Evolutionary conservation across 2,888 invertebrate species (phyloP).

Genomic region (Pharmacophagus antenor): DNA sequence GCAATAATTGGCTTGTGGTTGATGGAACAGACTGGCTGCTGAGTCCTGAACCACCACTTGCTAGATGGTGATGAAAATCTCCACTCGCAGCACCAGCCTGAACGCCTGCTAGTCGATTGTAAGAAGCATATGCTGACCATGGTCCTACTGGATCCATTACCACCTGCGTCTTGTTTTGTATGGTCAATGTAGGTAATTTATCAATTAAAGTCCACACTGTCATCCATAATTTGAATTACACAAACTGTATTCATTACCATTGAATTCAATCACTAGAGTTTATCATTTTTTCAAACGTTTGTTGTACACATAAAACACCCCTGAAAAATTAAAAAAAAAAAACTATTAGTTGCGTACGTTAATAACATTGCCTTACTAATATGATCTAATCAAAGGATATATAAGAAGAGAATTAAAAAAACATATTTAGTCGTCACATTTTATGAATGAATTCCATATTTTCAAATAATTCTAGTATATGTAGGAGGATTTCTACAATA

Average conservation of each 20-base stretch:
- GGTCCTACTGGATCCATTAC: constrained; percentile 95
- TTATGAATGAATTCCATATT: no score
- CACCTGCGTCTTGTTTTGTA: constrained; percentile 72
- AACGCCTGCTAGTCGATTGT: constrained; percentile 89
- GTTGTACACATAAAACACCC: constrained; percentile 57
- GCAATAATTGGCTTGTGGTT: constrained; percentile 84
- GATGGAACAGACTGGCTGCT: constrained; percentile 81
- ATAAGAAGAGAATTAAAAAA: no score
- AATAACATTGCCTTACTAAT: constrained; percentile 1
- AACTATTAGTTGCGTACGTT: constrained; percentile 36
- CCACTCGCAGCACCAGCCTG: constrained; percentile 85
- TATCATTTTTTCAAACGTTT: constrained; percentile 55
- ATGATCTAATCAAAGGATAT: no score
- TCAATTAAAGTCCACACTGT: constrained; percentile 78
- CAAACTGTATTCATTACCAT: constrained; percentile 60
- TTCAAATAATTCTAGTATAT: no score
- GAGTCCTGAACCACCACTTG: constrained; percentile 79
- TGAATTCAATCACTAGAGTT: constrained; percentile 59
- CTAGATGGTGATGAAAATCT: constrained; percentile 85
- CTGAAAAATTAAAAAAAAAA: constrained; percentile 68
- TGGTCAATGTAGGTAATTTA: constrained; percentile 69
- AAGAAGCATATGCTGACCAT: constrained; percentile 91
- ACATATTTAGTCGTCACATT: no score
- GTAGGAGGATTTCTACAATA: constrained; percentile 3
- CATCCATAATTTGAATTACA: constrained; percentile 76